Conservation (phyloP, 2,888 invertebrate species). For the Odontocerum albicorne region DNA sequence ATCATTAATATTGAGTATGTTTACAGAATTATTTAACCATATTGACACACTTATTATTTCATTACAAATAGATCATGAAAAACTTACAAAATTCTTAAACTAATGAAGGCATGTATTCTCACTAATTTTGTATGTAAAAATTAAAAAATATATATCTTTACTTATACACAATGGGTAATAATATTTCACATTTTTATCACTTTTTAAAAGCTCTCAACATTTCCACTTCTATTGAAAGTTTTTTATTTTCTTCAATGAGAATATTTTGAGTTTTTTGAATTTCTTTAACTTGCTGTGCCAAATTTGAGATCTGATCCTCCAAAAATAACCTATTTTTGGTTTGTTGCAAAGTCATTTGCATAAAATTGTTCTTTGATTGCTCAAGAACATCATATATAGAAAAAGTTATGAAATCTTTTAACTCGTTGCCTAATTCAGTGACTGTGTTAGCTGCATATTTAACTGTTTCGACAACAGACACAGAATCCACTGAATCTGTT, state of each 20-base stretch:
- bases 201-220: constrained; percentile 42
- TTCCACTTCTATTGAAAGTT: constrained; percentile 52
- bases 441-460: constrained; percentile 21
- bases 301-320: constrained; percentile 48
- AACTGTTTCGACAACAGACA: constrained; percentile 36
- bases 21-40: too few relatives aligned
- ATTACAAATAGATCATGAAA: too few relatives aligned
- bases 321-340: constrained; percentile 54
- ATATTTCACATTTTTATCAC: background rate
- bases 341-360: constrained; percentile 54
- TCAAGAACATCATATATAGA: constrained; percentile 49
- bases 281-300: constrained; percentile 47
- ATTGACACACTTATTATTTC: too few relatives aligned
- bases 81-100: too few relatives aligned
- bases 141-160: too few relatives aligned
- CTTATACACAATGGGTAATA: background rate
- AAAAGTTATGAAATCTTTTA: constrained; percentile 52
- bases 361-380: constrained; percentile 51
- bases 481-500: constrained; percentile 38
- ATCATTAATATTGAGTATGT: too few relatives aligned
- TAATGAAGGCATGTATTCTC: too few relatives aligned
- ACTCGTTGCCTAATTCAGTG: constrained; percentile 45
- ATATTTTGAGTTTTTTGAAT: constrained; percentile 49
- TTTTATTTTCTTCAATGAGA: constrained; percentile 55
- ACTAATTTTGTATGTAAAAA: too few relatives aligned